Conservation (phyloP, 2,113 vertebrate genomes). For the Falcunculus frontatus region DNA sequence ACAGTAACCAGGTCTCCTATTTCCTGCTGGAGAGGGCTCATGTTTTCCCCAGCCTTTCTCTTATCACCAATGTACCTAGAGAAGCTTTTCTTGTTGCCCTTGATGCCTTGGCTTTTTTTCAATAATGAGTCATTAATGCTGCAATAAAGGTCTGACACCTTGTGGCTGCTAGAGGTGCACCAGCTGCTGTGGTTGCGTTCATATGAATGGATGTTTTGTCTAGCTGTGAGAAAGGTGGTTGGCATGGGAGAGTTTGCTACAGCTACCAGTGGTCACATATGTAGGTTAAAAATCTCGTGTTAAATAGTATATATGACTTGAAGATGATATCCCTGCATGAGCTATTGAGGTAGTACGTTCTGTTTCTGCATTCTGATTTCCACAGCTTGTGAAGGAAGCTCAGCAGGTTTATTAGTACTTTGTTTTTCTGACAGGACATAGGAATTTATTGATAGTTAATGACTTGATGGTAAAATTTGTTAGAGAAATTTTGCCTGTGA, state of each 20-base stretch:
- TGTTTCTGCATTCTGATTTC: background rate
- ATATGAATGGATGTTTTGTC: background rate
- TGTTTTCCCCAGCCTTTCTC: background rate
- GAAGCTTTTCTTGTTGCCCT: background rate
- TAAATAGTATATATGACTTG: background rate
- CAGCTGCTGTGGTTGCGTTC: accelerated
- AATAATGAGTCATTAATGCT: background rate
- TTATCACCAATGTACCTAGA: background rate
- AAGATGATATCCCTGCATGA: background rate
- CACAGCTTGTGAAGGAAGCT: background rate
- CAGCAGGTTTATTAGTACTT: background rate
- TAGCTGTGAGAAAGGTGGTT: background rate
- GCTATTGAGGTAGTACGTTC: background rate
- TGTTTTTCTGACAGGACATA: background rate
- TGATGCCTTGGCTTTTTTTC: background rate
- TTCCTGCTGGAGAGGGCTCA: background rate
- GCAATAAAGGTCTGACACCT: background rate
- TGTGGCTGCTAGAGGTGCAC: background rate
- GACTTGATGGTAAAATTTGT: background rate
- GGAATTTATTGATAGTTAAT: background rate
- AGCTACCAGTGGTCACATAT: background rate
- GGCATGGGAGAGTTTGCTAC: background rate
- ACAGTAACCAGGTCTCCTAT: background rate
- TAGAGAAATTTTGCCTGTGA: background rate
- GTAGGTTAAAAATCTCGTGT: background rate